Conservation (phyloP, 2,797 vertebrate genomes). For the Mionectes olivaceus region DNA sequence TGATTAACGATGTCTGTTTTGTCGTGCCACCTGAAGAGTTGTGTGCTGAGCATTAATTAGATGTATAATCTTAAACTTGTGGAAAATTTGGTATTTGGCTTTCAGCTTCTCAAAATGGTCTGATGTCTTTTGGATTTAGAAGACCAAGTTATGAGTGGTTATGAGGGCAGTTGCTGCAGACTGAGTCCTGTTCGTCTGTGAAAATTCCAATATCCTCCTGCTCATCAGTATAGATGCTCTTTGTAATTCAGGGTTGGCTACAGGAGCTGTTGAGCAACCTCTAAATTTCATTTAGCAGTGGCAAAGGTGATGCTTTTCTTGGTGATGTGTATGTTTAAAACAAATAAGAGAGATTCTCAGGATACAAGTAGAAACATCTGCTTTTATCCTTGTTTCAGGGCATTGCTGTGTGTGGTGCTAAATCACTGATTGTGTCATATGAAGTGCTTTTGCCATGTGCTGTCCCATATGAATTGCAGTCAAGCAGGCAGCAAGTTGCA, state of each 20-base stretch:
- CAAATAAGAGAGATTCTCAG: neutral
- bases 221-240: accelerated
- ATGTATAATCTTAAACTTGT: neutral
- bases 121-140: neutral
- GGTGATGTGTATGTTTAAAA: neutral
- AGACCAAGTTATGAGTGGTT: neutral
- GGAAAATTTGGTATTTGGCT: neutral
- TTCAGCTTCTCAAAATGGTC: neutral
- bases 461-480: neutral
- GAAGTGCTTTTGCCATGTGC: neutral
- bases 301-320: neutral
- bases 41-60: neutral
- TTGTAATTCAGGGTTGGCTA: neutral
- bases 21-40: accelerated
- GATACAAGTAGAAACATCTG: neutral
- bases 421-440: neutral
- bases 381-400: neutral
- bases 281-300: neutral
- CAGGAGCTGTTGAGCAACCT: neutral
- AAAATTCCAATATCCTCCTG: neutral
- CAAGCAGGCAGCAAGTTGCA: neutral
- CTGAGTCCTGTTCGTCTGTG: neutral
- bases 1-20: neutral
- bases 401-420: neutral
- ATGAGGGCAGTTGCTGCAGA: neutral